Conservation (phyloP, 2,888 invertebrate genomes). For the Camptogramma bilineatum region DNA sequence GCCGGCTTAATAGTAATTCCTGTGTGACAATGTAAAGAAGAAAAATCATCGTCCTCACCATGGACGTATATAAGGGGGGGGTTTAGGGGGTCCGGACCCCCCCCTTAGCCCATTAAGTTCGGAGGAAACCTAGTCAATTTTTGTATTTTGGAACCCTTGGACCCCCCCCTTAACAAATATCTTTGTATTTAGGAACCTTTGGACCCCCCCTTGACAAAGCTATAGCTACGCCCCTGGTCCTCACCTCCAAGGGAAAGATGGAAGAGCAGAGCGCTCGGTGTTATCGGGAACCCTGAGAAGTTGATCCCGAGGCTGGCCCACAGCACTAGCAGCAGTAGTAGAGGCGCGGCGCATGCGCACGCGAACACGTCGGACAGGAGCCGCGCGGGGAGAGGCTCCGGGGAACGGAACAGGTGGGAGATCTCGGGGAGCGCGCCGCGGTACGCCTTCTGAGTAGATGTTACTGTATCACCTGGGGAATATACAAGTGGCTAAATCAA, state of each 20-base stretch:
- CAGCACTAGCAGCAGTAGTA: conserved; percentile 92
- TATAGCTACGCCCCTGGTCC: no score
- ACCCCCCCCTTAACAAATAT: no score
- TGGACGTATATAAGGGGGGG: no score
- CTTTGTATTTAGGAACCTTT: no score
- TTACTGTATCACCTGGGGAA: conserved; percentile 22
- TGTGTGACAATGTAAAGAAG: no score
- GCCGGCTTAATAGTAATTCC: no score
- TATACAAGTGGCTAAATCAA: neutral
- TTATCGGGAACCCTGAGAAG: conserved; percentile 91
- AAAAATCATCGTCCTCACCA: no score
- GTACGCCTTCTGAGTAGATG: conserved; percentile 2
- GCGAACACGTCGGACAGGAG: conserved; percentile 96
- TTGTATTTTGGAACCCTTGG: no score
- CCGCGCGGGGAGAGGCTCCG: conserved; percentile 96
- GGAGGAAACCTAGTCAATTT: no score
- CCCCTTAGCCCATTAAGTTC: no score
- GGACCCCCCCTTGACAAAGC: no score
- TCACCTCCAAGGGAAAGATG: conserved; percentile 94
- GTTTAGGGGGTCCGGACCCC: no score
- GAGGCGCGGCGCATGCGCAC: conserved; percentile 91
- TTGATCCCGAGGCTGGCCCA: conserved; percentile 96
- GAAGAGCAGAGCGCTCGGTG: conserved; percentile 93
- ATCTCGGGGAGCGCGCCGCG: conserved; percentile 86
- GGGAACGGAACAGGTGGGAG: conserved; percentile 94